Percentiles rank a stretch among this genome's conserved stretches.
phyloP scores from a whole-genome alignment of 2,113 vertebrate genomes.

The Eudyptes chrysolophus region DNA sequence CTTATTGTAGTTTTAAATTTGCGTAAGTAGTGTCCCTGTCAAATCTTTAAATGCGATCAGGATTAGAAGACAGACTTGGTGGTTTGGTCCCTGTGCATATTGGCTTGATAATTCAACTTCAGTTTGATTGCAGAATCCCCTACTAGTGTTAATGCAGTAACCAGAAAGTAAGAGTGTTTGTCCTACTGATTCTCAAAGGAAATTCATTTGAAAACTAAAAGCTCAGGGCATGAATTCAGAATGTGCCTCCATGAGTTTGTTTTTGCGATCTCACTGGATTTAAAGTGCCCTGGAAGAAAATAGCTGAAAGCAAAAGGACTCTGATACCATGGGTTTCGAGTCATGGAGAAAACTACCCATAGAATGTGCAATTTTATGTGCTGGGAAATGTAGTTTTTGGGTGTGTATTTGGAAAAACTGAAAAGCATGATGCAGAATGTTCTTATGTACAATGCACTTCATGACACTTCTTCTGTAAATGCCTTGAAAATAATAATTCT shows the following conservation, averaged over 20 bases:
- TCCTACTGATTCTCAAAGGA: not conserved
- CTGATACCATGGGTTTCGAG: rapidly evolving
- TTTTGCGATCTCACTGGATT: not conserved
- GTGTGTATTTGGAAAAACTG: not conserved
- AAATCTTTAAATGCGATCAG: not conserved
- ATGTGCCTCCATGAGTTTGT: not conserved
- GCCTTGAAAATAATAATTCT: not conserved
- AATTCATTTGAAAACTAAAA: not conserved
- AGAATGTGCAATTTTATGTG: not conserved
- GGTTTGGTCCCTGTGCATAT: not conserved
- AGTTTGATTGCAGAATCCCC: not conserved
- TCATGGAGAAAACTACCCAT: not conserved
- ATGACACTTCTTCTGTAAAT: not conserved
- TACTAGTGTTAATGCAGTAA: not conserved
- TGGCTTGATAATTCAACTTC: not conserved
- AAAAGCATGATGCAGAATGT: not conserved
- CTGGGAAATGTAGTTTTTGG: not conserved
- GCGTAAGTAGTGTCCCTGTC: not conserved
- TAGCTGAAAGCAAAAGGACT: not conserved
- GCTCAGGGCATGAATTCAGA: not conserved
- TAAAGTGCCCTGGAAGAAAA: not conserved
- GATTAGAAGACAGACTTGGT: not conserved
- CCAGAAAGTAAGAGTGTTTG: not conserved
- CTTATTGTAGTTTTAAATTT: not conserved
- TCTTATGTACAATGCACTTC: not conserved